Percentiles rank a stretch among this genome's conserved stretches.
These are phyloP conservation scores for Esox lucius DNA, from an alignment of 2,797 vertebrate species.

Conservation along the genomic window DNA sequence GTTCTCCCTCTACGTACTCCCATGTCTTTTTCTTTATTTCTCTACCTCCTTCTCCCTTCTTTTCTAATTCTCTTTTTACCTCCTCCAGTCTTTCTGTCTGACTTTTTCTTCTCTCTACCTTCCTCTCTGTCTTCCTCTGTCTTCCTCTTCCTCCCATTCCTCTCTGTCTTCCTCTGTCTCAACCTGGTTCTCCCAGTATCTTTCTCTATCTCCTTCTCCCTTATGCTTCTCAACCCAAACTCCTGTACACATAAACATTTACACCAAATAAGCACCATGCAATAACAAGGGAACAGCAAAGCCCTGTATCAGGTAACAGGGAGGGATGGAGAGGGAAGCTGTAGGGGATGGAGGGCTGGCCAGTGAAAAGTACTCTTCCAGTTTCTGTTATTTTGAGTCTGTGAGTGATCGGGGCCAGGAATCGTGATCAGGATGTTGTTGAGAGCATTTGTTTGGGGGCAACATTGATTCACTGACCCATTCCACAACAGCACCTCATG, in stretches of 20 bases:
- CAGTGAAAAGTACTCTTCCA: constrained; percentile 29
- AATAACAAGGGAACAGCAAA: constrained; percentile 2
- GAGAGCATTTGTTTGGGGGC: neutral
- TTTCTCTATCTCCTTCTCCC: constrained; percentile 27
- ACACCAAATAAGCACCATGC: neutral
- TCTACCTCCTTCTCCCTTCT: neutral
- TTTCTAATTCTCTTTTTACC: no score
- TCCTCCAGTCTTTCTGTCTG: no score
- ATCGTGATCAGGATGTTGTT: constrained; percentile 20
- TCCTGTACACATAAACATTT: neutral
- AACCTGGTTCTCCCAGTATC: constrained; percentile 8
- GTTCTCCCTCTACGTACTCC: no score
- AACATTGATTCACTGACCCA: no score
- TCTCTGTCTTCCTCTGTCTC: constrained; percentile 36
- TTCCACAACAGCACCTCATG: no score
- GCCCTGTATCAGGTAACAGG: constrained; percentile 11
- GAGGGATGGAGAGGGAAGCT: neutral
- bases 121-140: neutral
- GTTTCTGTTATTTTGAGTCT: constrained; percentile 33
- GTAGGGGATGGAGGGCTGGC: neutral
- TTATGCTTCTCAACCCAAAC: constrained; percentile 38
- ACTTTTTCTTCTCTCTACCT: no score
- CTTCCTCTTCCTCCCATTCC: neutral
- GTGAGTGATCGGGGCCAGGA: constrained; percentile 25
- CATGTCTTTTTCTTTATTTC: neutral